Evolutionary conservation across 2,888 invertebrate genomes (phyloP).

Genomic region (Lysandra coridon): DNA sequence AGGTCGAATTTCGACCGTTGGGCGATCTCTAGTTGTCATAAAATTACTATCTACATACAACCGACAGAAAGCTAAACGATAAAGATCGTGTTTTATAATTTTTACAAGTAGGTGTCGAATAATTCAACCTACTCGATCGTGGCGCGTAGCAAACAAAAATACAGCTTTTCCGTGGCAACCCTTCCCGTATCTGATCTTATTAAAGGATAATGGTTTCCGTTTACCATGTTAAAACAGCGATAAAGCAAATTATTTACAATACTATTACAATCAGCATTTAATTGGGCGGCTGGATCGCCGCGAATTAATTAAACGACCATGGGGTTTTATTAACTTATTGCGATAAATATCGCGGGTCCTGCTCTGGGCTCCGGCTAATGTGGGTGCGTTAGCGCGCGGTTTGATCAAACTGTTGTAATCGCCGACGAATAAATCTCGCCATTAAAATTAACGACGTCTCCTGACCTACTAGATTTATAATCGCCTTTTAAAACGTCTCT

Average conservation of each 20-base stretch:
- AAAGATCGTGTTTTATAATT: background rate
- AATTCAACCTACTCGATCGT: background rate
- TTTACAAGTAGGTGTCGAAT: background rate
- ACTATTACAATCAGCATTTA: constrained; percentile 63
- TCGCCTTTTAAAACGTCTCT: constrained; percentile 59
- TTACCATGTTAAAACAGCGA: constrained; percentile 37
- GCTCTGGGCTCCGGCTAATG: constrained; percentile 54
- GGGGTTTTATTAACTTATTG: constrained; percentile 75
- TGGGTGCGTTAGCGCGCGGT: constrained; percentile 56
- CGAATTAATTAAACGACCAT: constrained; percentile 71
- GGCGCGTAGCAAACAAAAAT: constrained; percentile 35
- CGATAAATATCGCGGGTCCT: constrained; percentile 71
- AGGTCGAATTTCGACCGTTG: too few species aligned
- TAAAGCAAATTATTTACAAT: constrained; percentile 40
- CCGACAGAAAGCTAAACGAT: background rate
- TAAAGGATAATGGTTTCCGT: constrained; percentile 25
- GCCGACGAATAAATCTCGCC: constrained; percentile 71
- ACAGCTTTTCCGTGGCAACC: constrained; percentile 6
- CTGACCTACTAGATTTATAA: constrained; percentile 73
- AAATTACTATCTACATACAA: too few species aligned
- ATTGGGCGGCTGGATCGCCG: constrained; percentile 66
- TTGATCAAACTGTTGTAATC: constrained; percentile 69
- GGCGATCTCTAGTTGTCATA: background rate
- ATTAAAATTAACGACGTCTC: constrained; percentile 70
- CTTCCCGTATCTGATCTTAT: constrained; percentile 28